Evolutionary conservation across 2,113 vertebrate genomes (phyloP).

Genomic region (Trematocara variabile): DNA sequence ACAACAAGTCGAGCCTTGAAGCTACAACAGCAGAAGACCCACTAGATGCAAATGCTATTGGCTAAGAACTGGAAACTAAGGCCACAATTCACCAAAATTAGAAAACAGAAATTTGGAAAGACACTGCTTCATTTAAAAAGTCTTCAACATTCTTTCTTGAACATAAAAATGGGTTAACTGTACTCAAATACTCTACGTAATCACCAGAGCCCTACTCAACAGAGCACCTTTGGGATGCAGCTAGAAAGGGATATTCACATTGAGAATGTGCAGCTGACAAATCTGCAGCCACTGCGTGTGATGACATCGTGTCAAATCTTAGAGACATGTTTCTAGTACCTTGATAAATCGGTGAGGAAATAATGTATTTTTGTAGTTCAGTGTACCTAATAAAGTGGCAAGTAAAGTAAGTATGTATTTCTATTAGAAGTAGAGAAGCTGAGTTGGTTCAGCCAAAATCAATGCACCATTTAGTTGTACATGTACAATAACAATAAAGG

Average conservation of each 20-base stretch:
- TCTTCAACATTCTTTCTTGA: not conserved
- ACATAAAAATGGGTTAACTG: not conserved
- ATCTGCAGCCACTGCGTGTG: not conserved
- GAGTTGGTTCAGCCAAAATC: not conserved
- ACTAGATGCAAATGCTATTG: not conserved
- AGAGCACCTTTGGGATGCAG: not conserved
- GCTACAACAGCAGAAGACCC: not conserved
- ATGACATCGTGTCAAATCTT: not conserved
- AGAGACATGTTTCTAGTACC: not conserved
- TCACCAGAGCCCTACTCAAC: not conserved
- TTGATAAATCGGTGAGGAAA: not conserved
- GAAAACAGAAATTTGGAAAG: not conserved
- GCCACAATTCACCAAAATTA: not conserved
- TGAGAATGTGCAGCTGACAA: not conserved
- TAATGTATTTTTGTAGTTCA: not conserved
- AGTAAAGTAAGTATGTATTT: not conserved
- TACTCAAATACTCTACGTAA: not conserved
- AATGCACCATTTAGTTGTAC: not conserved
- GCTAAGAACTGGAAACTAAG: not conserved
- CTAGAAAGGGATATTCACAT: rapidly evolving
- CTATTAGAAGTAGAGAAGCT: not conserved
- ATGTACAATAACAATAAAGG: not conserved
- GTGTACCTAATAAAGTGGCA: not conserved
- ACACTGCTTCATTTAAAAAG: not conserved
- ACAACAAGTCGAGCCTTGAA: not conserved